These are phyloP conservation scores for Ptychoptera contaminata DNA, from an alignment of 2,888 invertebrate species.

Conservation along the genomic window DNA sequence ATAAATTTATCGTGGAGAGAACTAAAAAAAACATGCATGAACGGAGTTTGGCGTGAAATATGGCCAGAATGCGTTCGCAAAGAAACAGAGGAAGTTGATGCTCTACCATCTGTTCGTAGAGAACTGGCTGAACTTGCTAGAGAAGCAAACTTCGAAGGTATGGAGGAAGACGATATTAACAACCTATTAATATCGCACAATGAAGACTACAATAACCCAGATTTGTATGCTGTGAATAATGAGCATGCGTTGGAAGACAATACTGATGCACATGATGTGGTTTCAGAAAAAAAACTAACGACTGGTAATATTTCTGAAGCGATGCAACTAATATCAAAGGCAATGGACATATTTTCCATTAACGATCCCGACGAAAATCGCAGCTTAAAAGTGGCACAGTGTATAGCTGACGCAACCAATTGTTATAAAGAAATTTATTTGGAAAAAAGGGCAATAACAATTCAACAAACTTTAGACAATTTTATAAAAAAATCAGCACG, in stretches of 20 bases:
- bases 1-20: constrained; percentile 8
- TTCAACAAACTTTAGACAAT: not conserved
- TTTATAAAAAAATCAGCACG: not conserved
- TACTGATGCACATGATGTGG: not conserved
- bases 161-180: constrained; percentile 4
- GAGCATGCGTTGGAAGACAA: not conserved
- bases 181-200: constrained; percentile 4
- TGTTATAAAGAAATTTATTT: constrained; percentile 3
- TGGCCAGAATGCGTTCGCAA: constrained; percentile 9
- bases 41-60: constrained; percentile 7
- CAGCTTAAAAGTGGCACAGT: not conserved
- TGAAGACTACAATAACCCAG: not conserved
- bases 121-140: constrained; percentile 8
- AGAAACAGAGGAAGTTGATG: constrained; percentile 3
- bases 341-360: constrained; percentile 3
- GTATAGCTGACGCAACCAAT: constrained; percentile 1
- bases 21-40: constrained; percentile 8
- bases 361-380: constrained; percentile 2
- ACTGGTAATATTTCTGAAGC: constrained; percentile 1
- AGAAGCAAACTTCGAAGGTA: constrained; percentile 5
- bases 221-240: constrained; percentile 1
- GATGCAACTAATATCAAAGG: constrained; percentile 1
- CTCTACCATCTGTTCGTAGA: constrained; percentile 4
- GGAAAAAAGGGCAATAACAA: not conserved
- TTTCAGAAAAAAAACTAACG: constrained; percentile 3